Conservation (phyloP, 2,888 invertebrate genomes). For the Margaritifera margaritifera region DNA sequence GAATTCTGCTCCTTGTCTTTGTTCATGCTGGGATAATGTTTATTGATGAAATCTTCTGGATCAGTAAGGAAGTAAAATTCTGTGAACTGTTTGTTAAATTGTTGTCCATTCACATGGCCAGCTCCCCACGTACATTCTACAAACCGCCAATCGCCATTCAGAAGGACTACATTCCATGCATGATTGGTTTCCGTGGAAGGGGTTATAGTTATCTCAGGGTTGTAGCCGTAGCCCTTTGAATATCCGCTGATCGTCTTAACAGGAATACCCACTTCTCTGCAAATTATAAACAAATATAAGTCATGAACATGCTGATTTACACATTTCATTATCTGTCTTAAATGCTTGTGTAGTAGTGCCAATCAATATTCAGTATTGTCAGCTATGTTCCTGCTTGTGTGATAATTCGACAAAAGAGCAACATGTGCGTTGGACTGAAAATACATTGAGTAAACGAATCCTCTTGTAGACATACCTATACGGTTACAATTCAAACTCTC, state of each 20-base stretch:
- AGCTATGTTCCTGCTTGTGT: too few species aligned
- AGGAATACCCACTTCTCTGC: conserved; percentile 4
- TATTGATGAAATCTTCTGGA: conserved; percentile 9
- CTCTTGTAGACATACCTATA: too few species aligned
- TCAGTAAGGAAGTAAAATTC: conserved; percentile 16
- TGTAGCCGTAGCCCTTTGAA: conserved; percentile 11
- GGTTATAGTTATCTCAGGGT: conserved; percentile 3
- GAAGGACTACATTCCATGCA: conserved; percentile 14
- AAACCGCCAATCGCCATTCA: conserved; percentile 11
- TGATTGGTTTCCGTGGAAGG: conserved; percentile 1
- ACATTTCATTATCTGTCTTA: too few species aligned
- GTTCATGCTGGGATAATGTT: conserved; percentile 5
- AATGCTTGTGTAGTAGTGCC: too few species aligned
- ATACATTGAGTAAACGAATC: too few species aligned
- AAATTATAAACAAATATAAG: background rate
- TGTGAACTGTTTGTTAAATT: conserved; percentile 7
- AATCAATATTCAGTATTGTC: too few species aligned
- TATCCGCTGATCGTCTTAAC: conserved; percentile 8
- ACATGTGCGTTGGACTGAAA: too few species aligned
- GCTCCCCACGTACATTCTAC: conserved; percentile 25
- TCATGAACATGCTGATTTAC: background rate
- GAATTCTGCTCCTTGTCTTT: background rate
- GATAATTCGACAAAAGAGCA: too few species aligned
- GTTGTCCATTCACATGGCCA: background rate
- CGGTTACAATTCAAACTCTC: too few species aligned